phyloP scores from a whole-genome alignment of 1,140 invertebrate species.

The Schlechtendalia chinensis region DNA sequence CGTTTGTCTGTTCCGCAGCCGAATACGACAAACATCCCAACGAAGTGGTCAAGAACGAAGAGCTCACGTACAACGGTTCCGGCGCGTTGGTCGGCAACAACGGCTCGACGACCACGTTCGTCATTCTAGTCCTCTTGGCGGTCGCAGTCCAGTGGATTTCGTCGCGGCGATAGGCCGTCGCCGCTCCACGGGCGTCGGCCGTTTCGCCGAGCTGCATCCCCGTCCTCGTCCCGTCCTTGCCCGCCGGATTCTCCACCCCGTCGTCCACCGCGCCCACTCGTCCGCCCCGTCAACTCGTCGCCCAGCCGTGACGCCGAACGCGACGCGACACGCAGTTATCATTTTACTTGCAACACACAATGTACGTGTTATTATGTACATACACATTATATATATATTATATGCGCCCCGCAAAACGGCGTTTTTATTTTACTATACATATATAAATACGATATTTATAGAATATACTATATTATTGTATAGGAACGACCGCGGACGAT shows the following conservation, averaged over 20 bases:
- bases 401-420: not conserved
- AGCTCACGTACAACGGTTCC: slow-evolving; percentile 69
- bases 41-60: slow-evolving; percentile 89
- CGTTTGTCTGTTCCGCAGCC: slow-evolving; percentile 58
- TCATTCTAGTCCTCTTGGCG: not conserved
- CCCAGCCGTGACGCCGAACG: no score
- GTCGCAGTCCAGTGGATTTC: not conserved
- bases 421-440: slow-evolving; percentile 38
- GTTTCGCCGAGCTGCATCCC: no score
- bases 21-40: slow-evolving; percentile 84
- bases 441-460: not conserved
- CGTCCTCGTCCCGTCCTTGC: no score
- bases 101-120: not conserved
- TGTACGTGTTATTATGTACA: no score
- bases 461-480: slow-evolving; percentile 3
- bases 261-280: no score
- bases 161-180: slow-evolving; percentile 1
- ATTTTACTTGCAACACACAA: no score
- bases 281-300: no score
- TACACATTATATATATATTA: not conserved
- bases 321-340: no score
- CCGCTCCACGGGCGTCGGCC: not conserved
- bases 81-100: no score
- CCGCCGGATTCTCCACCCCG: no score
- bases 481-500: not conserved